Base-by-base conservation (phyloP, 2,888 invertebrate genomes). In the Lymantria dispar region DNA sequence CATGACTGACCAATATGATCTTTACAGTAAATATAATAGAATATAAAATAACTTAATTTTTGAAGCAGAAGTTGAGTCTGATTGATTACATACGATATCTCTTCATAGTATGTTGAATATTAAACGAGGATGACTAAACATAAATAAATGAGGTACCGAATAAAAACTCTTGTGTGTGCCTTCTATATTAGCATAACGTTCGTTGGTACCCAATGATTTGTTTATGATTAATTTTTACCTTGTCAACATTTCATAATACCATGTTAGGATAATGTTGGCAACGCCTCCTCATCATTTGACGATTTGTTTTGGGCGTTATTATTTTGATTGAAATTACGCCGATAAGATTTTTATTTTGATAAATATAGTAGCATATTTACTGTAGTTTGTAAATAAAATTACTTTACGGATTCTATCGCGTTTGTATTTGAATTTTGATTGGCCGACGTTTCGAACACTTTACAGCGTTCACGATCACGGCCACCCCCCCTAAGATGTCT, bases 51-150 rank as follows among this genome's bases (percentile, higher is more conserved):
- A 55, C 52, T 50, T 43, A 51, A 47, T 40, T 56, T 47, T 50
- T 48, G 8, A 39, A 61, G 58, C 53, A 54, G 38, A 54, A 66
- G 64, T 60, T 68, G 72, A 68, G 66, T 81, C 76, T 87, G 86
- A 87, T 87, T 82, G 85, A 87, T 87, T 62, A 76, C 70, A 72
- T 69, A 69, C 74, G 76, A 80, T 85, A 82, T 78, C 78, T 80
- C 66, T 71, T 80, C 72, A 72, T 73, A 74, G 70, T 78, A 79
- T 77, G 79, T 80, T 75, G 76, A 82, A 82, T 83, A 83, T 81
- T 81, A 85, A 83, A 80, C 73, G 73, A 78, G 72, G 78, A 86
- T 88, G 86, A 88, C 87, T 85, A 72, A 81, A 83, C 85, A 78
- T 70, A 79, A 81, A 87, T 82, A 85, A 83, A 85, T 83, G 81